A percentile compares a stretch with the other conserved stretches of the same genome.
These are phyloP conservation scores for Pammene fasciana DNA, from an alignment of 2,888 invertebrate genomes.

Conservation along the genomic window DNA sequence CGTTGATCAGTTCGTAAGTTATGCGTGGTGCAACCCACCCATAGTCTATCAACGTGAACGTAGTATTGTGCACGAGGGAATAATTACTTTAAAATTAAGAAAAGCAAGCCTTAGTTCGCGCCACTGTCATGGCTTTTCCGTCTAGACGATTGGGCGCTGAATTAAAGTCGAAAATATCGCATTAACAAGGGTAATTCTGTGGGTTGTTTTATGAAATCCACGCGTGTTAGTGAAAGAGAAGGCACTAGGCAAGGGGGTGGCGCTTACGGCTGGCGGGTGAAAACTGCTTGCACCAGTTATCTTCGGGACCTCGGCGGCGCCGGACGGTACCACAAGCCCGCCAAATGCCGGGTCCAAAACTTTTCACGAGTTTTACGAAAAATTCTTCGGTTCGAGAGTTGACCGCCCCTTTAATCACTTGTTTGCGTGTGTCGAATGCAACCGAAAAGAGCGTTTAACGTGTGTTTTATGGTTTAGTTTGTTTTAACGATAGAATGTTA, in stretches of 20 bases:
- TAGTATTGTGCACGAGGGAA: constrained; percentile 35
- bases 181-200: constrained; percentile 57
- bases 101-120: not conserved
- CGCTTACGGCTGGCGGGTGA: constrained; percentile 59
- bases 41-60: too few species aligned
- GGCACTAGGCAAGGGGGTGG: constrained; percentile 68
- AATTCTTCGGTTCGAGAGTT: constrained; percentile 62
- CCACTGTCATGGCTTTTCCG: constrained; percentile 18
- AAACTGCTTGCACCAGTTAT: constrained; percentile 69
- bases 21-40: too few species aligned
- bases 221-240: constrained; percentile 62
- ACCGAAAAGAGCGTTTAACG: constrained; percentile 60
- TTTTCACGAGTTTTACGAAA: constrained; percentile 76
- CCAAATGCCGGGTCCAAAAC: constrained; percentile 62
- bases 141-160: constrained; percentile 27
- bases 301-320: constrained; percentile 53
- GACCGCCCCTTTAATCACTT: constrained; percentile 70
- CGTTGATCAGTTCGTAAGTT: too few species aligned
- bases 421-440: constrained; percentile 75
- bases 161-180: constrained; percentile 33
- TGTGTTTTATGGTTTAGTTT: constrained; percentile 63
- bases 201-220: constrained; percentile 63
- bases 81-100: constrained; percentile 16
- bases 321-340: constrained; percentile 56
- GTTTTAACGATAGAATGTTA: constrained; percentile 46